Base-by-base conservation (phyloP, 2,113 vertebrate species). In the Dermatemys mawii region DNA sequence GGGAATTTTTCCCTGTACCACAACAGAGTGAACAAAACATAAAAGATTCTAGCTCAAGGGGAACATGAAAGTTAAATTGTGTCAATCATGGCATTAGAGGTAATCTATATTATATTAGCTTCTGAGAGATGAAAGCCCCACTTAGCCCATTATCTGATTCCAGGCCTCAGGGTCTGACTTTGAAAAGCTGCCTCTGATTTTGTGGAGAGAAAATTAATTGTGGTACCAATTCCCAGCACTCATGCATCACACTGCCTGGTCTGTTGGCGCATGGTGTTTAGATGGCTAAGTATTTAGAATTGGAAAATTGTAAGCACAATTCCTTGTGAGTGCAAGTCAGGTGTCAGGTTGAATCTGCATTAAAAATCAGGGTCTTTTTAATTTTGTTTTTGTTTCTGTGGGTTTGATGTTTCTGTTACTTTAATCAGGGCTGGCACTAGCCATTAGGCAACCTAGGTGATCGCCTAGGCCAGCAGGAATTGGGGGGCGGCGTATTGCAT, bases 21-120 rank as follows among this genome's bases (percentile, higher is more conserved):
- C 50, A 83, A 90, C 38, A 89, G 26, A 95, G 82, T 50, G 93
- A 96, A 89, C 4, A 70, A 70, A 70, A 70, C 19, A 93, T 94
- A 82, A 73, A 75, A 46, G 41, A 27, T 27, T 76, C 24, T 76
- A 46, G 41, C 73, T 76, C 73, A 46, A 24, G 6, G 41, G 41
- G 26, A 46, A 76, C 83, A 87, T 22, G 87, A 84, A 84, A 89
- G 73, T 4, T 17, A 4, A 93, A 60, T 87, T 94, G 85, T 0
- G 0, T 54, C 51, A 94, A 83, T 32, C 44, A 82, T 26, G 19
- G 81, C 88, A 91, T 84, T 24, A 63, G 17, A 93, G 90, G 93
- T 4, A 73, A 70, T 70, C n/a, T 38, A 38, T 2, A 6, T 54
- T 88, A 54, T n/a, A 76, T 44, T 46, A 27, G 41, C 38, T 76